phyloP scores from a whole-genome alignment of 2,113 vertebrate genomes.

The Acrocephalus kingi region DNA sequence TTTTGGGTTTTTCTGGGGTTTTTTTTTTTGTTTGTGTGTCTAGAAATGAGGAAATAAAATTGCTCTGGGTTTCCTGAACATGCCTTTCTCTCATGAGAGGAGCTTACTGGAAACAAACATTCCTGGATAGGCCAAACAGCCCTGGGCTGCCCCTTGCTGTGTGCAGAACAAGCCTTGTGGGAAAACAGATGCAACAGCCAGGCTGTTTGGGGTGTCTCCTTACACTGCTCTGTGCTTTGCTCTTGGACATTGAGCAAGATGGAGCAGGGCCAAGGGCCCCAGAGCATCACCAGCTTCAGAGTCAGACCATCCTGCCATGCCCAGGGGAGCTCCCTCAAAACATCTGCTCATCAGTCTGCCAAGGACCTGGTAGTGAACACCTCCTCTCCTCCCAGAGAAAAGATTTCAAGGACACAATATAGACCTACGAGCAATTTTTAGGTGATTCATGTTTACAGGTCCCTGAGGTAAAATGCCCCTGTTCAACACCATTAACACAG shows the following conservation, averaged over 20 bases:
- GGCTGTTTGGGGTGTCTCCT: not conserved
- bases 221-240: not conserved
- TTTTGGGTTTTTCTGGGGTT: not conserved
- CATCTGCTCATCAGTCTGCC: not conserved
- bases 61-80: slow-evolving; percentile 3
- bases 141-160: slow-evolving; percentile 6
- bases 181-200: not conserved
- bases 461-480: not conserved
- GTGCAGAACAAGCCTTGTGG: not conserved
- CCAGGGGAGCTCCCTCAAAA: not conserved
- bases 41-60: slow-evolving; percentile 27
- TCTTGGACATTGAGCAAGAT: slow-evolving; percentile 5
- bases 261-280: not conserved
- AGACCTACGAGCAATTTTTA: not conserved
- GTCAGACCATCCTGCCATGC: not conserved
- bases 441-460: not conserved
- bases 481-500: not conserved
- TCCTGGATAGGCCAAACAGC: slow-evolving; percentile 36
- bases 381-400: not conserved
- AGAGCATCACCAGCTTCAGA: not conserved
- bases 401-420: not conserved
- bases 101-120: slow-evolving; percentile 34
- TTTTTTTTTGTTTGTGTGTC: not conserved
- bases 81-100: not conserved
- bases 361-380: not conserved